Base-by-base conservation (phyloP, 2,888 invertebrate genomes). In the Drosophila tanythrix region DNA sequence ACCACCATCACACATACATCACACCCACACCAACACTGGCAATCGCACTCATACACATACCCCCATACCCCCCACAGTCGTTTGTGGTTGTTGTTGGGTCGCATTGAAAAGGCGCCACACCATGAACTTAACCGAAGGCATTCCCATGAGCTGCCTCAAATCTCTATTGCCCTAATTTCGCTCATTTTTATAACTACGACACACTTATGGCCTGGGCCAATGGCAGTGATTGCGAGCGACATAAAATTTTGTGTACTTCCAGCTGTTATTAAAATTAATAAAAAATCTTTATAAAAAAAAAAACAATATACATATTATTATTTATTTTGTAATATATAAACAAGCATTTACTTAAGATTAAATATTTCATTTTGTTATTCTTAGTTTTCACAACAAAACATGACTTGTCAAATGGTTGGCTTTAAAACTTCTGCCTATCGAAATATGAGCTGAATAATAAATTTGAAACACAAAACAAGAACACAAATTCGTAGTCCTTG, bases 61-160 rank as follows among this genome's bases (percentile, higher is more conserved):
- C 8, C 40, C 36, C 40, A 55, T 13, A 40, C 25, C 65, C 50
- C 31, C 65, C 53, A 62, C 73, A 59, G 63, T 57, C 88, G 73
- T 85, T 89, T 89, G 85, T 73, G 89, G 86, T 67, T 77, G 81
- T 74, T 74, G 71, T 70, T 70, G 73, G 69, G 73, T 68, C 76
- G 70, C 89, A 85, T 80, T 89, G 67, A 78, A 81, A 68, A 81
- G 80, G 80, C 82, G 82, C 82, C 80, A 74, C 81, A 77, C 73
- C 73, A 77, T 81, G 68, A 81, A 69, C 58, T 29, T 13, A 70
- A 56, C 70, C 68, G 36, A 50, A 48, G 70, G 64, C 81, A 77
- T 79, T 81, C 68, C 78, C 78, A 81, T 50, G 68, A 64, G 60
- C 50, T 57, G 68, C 55, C 78, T 57, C 59, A 79, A 79, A 79